These are phyloP conservation scores for Hemibagrus wyckioides DNA, from an alignment of 2,113 vertebrate genomes.

Conservation along the genomic window DNA sequence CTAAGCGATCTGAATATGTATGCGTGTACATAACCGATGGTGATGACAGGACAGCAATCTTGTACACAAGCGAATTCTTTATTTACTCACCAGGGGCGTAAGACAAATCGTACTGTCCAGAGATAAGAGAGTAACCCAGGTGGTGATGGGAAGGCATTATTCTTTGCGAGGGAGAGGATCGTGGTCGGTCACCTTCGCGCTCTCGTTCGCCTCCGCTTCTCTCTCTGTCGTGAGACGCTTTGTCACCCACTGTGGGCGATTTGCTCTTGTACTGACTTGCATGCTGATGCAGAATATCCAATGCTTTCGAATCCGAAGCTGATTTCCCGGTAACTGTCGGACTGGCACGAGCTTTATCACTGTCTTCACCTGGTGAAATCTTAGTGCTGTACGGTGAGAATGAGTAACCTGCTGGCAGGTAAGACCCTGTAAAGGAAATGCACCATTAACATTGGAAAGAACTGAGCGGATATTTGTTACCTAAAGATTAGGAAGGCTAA, in stretches of 20 bases:
- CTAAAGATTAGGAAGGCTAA: not conserved
- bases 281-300: conserved; percentile 97
- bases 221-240: conserved; percentile 86
- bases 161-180: conserved; percentile 94
- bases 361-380: conserved; percentile 83
- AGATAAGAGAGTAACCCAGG: conserved; percentile 90
- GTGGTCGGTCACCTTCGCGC: conserved; percentile 73
- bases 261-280: conserved; percentile 99
- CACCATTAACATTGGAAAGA: not conserved
- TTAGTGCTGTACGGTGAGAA: conserved; percentile 95
- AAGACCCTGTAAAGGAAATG: conserved; percentile 79
- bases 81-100: conserved; percentile 87
- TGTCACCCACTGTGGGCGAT: conserved; percentile 90
- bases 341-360: conserved; percentile 91
- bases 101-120: conserved; percentile 93
- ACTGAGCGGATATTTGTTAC: not conserved
- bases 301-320: conserved; percentile 91
- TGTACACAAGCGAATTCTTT: not conserved
- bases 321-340: conserved; percentile 89
- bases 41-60: not conserved
- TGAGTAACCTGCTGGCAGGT: conserved; percentile 92
- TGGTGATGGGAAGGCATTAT: conserved; percentile 96
- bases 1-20: not conserved
- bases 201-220: conserved; percentile 75
- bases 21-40: not conserved